These are phyloP conservation scores for Ariopsis seemanni DNA, from an alignment of 2,113 vertebrate species.

Conservation along the genomic window DNA sequence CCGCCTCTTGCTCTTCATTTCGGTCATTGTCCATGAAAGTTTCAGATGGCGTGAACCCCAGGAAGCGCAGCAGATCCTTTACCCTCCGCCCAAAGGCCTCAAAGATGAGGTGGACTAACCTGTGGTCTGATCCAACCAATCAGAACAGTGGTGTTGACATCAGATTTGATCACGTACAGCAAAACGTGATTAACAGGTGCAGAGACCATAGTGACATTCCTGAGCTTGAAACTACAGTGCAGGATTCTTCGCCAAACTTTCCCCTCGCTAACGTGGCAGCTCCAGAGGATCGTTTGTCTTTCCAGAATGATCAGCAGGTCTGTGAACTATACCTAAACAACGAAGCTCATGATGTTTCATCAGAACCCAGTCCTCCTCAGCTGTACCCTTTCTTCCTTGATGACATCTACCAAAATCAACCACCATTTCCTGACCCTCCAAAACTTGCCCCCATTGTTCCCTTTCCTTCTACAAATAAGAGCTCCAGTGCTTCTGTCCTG, in stretches of 20 bases:
- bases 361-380: slow-evolving; percentile 36
- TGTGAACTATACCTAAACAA: background rate
- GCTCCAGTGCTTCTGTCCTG: slow-evolving; percentile 43
- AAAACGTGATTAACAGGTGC: background rate
- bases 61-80: slow-evolving; percentile 64
- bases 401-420: background rate
- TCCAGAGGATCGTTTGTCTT: background rate
- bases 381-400: slow-evolving; percentile 43
- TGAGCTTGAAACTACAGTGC: background rate
- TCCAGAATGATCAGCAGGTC: background rate
- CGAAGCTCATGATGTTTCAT: background rate
- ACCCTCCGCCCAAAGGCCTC: slow-evolving; percentile 49
- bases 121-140: slow-evolving; percentile 17
- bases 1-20: background rate
- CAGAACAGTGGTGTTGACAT: background rate
- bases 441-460: background rate
- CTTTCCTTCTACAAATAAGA: slow-evolving; percentile 37
- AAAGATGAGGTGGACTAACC: slow-evolving; percentile 60
- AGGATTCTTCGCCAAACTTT: background rate
- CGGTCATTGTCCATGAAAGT: background rate
- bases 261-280: background rate
- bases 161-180: background rate
- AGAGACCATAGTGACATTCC: background rate
- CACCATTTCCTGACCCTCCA: slow-evolving; percentile 12
- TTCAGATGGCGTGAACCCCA: slow-evolving; percentile 49